Base-by-base conservation (phyloP, 1,140 invertebrate species). In the Apis dorsata region DNA sequence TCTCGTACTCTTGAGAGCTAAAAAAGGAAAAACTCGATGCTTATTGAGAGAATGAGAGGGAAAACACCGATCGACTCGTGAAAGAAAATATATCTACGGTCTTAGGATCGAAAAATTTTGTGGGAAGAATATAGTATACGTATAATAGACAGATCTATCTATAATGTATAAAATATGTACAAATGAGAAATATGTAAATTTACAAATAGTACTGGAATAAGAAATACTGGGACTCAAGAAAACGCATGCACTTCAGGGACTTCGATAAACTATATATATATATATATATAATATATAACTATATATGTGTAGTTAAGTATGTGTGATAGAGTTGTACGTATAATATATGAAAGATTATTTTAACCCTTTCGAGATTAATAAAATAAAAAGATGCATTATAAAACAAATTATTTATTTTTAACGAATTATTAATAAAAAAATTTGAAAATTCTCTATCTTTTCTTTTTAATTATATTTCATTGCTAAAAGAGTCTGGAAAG, bases 191-290 rank as follows among this genome's bases (percentile, higher is more conserved):
- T 44, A 44, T 86, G 86, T 89, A 84, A 85, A 90, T 91, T 89
- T 90, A 90, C 85, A 88, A 78, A 81, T 85, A 89, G 84, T 89
- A 53, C n/a, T 81, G 49, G 55, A 44, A 53, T 57, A 75, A 81
- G 74, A 51, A 12, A 88, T 90, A 91, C 90, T 92, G 90, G 88
- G 82, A 90, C 86, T 83, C 79, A 89, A 93, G 83, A 90, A 87
- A 93, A 92, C 76, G 87, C 91, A 93, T 92, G 91, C 92, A 91
- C 63, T 85, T 85, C 55, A 73, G 68, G 77, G 75, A 76, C 65
- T 77, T 85, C 60, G 60, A 79, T 89, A 79, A 87, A 72, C 65
- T 77, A 84, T 71, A 28, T 17, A 11, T 28, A 81, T 83, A 84
- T 74, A 83, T 73, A 72, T 17, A 63, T 72, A 82, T 82, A 70